Evolutionary conservation across 2,113 vertebrate genomes (phyloP).

Genomic region (Crotalus viridis): DNA sequence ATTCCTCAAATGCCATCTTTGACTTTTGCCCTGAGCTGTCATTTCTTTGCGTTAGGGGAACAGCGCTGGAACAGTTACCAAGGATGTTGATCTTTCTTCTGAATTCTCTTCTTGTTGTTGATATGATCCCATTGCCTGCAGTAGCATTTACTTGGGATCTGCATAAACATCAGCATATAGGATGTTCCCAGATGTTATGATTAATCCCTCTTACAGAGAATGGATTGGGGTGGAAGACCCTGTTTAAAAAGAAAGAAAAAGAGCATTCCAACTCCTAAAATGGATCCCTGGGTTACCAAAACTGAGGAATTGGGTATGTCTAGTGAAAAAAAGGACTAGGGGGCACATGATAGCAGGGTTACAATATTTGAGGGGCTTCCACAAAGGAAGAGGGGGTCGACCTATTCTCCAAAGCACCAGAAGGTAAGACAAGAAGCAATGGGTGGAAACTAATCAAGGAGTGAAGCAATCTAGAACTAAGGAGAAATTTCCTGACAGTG

Average conservation of each 20-base stretch:
- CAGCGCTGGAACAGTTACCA: not conserved
- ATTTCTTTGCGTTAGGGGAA: not conserved
- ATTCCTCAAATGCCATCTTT: not conserved
- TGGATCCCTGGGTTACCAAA: not conserved
- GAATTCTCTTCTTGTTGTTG: not conserved
- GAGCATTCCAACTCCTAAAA: not conserved
- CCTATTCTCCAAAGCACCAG: no score
- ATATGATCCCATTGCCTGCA: slow-evolving; percentile 3
- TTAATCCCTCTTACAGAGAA: not conserved
- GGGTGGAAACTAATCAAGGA: no score
- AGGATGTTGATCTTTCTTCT: not conserved
- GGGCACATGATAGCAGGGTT: no score
- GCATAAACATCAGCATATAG: not conserved
- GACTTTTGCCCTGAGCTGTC: not conserved
- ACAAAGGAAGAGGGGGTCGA: no score
- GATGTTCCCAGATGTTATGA: not conserved
- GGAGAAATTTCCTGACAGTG: no score
- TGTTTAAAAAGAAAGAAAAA: not conserved
- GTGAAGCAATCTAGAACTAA: no score
- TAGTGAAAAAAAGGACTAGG: no score
- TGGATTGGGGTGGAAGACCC: not conserved
- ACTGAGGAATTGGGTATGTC: not conserved
- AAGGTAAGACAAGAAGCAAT: no score
- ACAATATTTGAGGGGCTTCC: no score
- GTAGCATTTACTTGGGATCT: not conserved